phyloP scores from a whole-genome alignment of 2,797 vertebrate genomes.

The Diplodus sargus region DNA sequence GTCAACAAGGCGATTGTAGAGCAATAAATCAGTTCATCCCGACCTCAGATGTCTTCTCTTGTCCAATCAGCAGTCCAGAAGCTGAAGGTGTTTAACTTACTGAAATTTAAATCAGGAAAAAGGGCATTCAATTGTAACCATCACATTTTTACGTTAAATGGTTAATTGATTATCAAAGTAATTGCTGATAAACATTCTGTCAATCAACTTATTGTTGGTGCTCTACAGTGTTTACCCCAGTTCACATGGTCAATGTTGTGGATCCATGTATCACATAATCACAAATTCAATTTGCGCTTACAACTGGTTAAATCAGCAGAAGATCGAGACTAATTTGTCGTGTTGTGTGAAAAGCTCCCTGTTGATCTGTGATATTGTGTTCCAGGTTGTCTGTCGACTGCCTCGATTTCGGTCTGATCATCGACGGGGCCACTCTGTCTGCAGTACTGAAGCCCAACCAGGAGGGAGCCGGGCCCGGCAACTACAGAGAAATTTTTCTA shows the following conservation, averaged over 20 bases:
- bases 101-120: neutral
- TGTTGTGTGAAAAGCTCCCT: constrained; percentile 9
- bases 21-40: too few species aligned
- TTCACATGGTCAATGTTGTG: too few species aligned
- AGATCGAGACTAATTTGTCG: neutral
- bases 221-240: neutral
- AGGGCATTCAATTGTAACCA: neutral
- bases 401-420: constrained; percentile 97
- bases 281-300: neutral
- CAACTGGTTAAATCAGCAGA: neutral
- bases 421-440: constrained; percentile 95
- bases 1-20: too few species aligned
- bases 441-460: constrained; percentile 91
- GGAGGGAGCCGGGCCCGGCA: constrained; percentile 84
- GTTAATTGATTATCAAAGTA: neutral
- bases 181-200: neutral
- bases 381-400: constrained; percentile 92
- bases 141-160: neutral
- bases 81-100: neutral
- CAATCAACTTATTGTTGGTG: neutral
- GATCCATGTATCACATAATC: neutral
- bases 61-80: neutral
- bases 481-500: constrained; percentile 95
- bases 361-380: constrained; percentile 48
- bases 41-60: neutral